These are phyloP conservation scores for Dipodomys stephensi DNA, from an alignment of 2,113 vertebrate species.

Conservation along the genomic window DNA sequence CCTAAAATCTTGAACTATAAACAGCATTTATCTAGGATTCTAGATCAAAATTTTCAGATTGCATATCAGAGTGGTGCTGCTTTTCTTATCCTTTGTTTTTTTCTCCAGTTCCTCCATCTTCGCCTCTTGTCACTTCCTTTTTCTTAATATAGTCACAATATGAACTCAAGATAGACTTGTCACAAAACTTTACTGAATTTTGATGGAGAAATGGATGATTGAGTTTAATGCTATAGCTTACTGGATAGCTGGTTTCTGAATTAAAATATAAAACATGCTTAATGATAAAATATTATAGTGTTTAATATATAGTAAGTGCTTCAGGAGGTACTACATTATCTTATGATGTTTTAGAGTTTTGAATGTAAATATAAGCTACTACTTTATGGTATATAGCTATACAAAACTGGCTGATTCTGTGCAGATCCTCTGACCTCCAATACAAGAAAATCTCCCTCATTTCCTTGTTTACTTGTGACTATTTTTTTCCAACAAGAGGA, in stretches of 20 bases:
- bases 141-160: constrained; percentile 11
- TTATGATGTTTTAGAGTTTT: not conserved
- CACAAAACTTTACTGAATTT: not conserved
- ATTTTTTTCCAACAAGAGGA: constrained; percentile 6
- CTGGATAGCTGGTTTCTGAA: not conserved
- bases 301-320: not conserved
- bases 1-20: constrained; percentile 32
- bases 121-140: not conserved
- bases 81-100: not conserved
- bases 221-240: not conserved
- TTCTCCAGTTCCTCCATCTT: not conserved
- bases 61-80: not conserved
- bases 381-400: not conserved
- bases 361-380: not conserved
- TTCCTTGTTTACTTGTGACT: constrained; percentile 28
- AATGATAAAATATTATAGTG: not conserved
- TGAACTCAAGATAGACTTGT: not conserved
- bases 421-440: not conserved
- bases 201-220: not conserved
- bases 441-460: constrained; percentile 43
- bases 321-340: not conserved
- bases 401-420: not conserved
- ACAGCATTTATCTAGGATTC: not conserved
- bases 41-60: not conserved
- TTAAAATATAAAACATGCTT: not conserved